Conservation (phyloP, 2,888 invertebrate genomes). For the Chrysomela aeneicollis region DNA sequence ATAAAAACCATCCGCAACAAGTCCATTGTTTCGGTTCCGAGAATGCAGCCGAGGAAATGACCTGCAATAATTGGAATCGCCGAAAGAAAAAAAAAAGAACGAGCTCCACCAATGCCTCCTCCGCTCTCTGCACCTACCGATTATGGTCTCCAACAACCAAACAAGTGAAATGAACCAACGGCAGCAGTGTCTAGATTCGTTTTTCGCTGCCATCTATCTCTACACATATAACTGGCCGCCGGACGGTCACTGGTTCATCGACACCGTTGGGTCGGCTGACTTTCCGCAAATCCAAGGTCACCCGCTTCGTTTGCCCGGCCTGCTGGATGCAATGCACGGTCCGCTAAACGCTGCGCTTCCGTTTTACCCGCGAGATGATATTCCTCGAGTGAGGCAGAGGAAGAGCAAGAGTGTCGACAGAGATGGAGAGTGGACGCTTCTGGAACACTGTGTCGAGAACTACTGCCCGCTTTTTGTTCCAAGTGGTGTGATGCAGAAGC, state of each 20-base stretch:
- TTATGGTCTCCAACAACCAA: too few relatives aligned
- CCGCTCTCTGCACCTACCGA: too few relatives aligned
- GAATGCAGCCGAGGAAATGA: too few relatives aligned
- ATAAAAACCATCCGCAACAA: too few relatives aligned
- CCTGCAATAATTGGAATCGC: too few relatives aligned
- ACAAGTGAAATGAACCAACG: too few relatives aligned
- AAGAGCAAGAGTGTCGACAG: neutral
- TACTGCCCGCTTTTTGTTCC: slow-evolving; percentile 8
- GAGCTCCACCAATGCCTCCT: too few relatives aligned
- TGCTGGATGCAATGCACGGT: slow-evolving; percentile 31
- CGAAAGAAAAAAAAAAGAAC: too few relatives aligned
- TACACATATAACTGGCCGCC: slow-evolving; percentile 26
- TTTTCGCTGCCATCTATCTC: slow-evolving; percentile 27
- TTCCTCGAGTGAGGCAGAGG: neutral
- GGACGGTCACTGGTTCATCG: slow-evolving; percentile 62
- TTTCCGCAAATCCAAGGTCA: slow-evolving; percentile 63
- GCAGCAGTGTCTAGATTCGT: too few relatives aligned
- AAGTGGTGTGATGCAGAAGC: too few relatives aligned
- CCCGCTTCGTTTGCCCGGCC: slow-evolving; percentile 38
- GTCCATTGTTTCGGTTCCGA: too few relatives aligned
- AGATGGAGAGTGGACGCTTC: slow-evolving; percentile 11
- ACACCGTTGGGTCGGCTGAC: slow-evolving; percentile 55
- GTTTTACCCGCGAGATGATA: slow-evolving; percentile 23
- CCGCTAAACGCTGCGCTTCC: slow-evolving; percentile 30
- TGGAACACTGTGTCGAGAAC: slow-evolving; percentile 19